phyloP scores from a whole-genome alignment of 53 echinoderm and acorn worm genomes.

The Stichopus horrens region DNA sequence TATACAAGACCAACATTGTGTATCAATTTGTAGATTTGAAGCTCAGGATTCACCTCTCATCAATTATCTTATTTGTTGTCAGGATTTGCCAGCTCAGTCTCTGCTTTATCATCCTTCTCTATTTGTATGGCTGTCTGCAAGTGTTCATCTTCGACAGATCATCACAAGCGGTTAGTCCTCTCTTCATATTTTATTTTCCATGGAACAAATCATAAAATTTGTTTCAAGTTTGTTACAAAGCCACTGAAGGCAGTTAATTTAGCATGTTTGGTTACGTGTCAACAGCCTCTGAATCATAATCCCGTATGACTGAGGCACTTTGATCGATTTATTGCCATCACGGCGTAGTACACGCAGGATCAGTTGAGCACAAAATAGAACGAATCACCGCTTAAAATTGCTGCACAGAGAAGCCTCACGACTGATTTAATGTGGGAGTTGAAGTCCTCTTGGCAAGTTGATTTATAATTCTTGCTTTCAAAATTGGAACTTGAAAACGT shows the following conservation, averaged over 20 bases:
- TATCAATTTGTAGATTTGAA: too few species aligned
- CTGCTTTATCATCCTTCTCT: too few species aligned
- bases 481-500: slow-evolving; percentile 30
- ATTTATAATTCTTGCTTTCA: neutral
- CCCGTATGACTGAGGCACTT: slow-evolving; percentile 27
- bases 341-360: slow-evolving; percentile 4
- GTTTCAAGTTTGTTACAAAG: slow-evolving; percentile 11
- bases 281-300: slow-evolving; percentile 28
- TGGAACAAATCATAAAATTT: slow-evolving; percentile 2
- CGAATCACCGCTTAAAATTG: neutral
- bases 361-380: neutral
- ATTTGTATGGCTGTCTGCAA: neutral
- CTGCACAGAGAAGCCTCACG: slow-evolving; percentile 15
- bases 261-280: slow-evolving; percentile 23
- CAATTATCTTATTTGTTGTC: too few species aligned
- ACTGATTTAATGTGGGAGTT: slow-evolving; percentile 44
- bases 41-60: too few species aligned
- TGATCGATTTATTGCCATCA: slow-evolving; percentile 11
- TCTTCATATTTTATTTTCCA: slow-evolving; percentile 8
- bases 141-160: neutral
- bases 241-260: slow-evolving; percentile 8
- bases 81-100: too few species aligned
- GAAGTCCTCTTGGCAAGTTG: slow-evolving; percentile 35
- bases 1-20: too few species aligned
- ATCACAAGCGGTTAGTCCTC: neutral